Conservation (phyloP, 2,888 invertebrate genomes). For the Synanthedon andrenaeformis region DNA sequence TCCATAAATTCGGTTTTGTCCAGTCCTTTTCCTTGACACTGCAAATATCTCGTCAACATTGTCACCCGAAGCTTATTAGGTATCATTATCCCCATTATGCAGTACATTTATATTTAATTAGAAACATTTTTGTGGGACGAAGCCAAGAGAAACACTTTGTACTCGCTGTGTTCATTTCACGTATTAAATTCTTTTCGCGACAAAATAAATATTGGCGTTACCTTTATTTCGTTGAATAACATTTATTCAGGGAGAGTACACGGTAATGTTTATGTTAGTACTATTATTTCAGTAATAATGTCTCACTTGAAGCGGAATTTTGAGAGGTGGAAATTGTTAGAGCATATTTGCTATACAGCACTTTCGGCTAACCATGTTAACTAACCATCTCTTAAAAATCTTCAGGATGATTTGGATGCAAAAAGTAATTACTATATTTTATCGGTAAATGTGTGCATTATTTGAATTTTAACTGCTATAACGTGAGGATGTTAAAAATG, state of each 20-base stretch:
- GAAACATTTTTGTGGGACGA: slow-evolving; percentile 15
- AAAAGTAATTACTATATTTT: too few species aligned
- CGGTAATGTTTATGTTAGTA: too few species aligned
- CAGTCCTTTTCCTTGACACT: slow-evolving; percentile 21
- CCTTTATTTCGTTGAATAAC: slow-evolving; percentile 23
- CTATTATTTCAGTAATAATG: too few species aligned
- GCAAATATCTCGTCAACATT: slow-evolving; percentile 22
- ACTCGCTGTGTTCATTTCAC: slow-evolving; percentile 3
- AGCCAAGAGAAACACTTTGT: slow-evolving; percentile 7
- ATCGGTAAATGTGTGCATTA: too few species aligned
- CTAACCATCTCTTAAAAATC: too few species aligned
- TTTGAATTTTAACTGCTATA: too few species aligned
- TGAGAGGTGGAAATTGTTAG: too few species aligned
- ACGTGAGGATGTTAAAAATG: too few species aligned
- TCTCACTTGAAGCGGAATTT: too few species aligned
- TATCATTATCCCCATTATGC: slow-evolving; percentile 28
- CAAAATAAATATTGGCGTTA: slow-evolving; percentile 22
- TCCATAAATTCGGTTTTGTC: slow-evolving; percentile 32
- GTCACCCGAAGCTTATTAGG: slow-evolving; percentile 32
- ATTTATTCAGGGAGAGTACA: slow-evolving; percentile 18
- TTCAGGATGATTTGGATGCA: too few species aligned
- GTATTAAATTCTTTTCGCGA: slow-evolving; percentile 8
- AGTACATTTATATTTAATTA: slow-evolving; percentile 25
- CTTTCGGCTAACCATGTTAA: too few species aligned
- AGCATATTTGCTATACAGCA: too few species aligned